Evolutionary conservation across 1,140 invertebrate genomes (phyloP).

Genomic region (Lepeophtheirus salmonis): DNA sequence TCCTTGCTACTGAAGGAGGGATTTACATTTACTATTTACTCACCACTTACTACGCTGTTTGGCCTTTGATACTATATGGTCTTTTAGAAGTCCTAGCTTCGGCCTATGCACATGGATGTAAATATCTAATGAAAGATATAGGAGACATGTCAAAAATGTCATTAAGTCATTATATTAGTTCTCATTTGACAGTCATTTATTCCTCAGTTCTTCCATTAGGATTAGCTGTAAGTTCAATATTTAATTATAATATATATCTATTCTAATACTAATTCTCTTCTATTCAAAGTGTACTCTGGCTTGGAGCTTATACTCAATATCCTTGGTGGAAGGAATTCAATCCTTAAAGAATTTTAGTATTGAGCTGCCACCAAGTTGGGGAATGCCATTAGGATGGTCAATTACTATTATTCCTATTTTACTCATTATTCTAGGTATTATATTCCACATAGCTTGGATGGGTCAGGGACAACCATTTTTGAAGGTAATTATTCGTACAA

Average conservation of each 20-base stretch:
- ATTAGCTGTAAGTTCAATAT: constrained; percentile 2
- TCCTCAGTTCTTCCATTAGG: background rate
- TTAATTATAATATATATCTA: background rate
- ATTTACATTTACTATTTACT: constrained; percentile 5
- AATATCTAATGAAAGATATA: constrained; percentile 2
- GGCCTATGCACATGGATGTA: background rate
- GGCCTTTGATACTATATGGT: background rate
- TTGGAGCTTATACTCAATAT: background rate
- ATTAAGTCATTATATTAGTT: background rate
- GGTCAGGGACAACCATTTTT: background rate
- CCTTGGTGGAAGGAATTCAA: background rate
- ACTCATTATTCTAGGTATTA: background rate
- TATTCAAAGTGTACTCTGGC: background rate
- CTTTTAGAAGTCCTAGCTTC: background rate
- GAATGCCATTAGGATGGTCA: background rate
- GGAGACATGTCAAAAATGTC: constrained; percentile 5
- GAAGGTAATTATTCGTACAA: background rate
- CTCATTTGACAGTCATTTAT: constrained; percentile 1
- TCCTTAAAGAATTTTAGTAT: constrained; percentile 2
- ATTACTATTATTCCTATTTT: background rate
- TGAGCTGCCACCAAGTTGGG: background rate
- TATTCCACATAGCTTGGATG: background rate
- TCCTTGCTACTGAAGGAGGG: constrained; percentile 1
- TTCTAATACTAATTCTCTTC: background rate
- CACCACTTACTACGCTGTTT: background rate